Base-by-base conservation (phyloP, 1,140 invertebrate species). In the Argopecten irradians region DNA sequence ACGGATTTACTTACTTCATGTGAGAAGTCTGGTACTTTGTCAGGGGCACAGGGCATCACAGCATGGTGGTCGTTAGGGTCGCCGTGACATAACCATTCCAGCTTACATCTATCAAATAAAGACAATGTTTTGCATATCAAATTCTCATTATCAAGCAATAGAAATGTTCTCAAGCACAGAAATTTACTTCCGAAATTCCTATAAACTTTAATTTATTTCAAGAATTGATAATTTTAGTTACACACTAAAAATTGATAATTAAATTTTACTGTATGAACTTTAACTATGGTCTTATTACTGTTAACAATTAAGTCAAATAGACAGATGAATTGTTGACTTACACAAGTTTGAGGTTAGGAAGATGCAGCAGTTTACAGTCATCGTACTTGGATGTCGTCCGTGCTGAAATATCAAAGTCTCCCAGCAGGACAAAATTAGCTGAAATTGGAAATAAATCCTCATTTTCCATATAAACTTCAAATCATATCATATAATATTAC, bases 351-450 rank as follows among this genome's bases (percentile, higher is more conserved):
- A 99, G 96, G 93, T 94, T 94, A 7, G 99, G 99, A 87, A 99
- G 96, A 93, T 99, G 98, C 7, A 99, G 94, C 82, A 99, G 96
- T 86, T 97, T 97, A 94, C 98, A 98, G 95, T 99, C 99, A 96
- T 99, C 99, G 96, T 99, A 99, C 95, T 99, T 99, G 84, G 98
- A 99, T 0, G 99, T 99, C 0, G 99, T 99, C 88, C 98, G 96
- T 2, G 99, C 98, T 93, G 97, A 99, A 84, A 99, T 96, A 92
- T 97, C 96, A 35, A 99, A 96, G 94, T 98, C 97, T 16, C 98
- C 98, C 93, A 98, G 97, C 93, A 98, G 97, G 71, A 98, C 96
- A 89, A 98, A 97, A 96, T 98, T 97, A 22, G 97, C 97, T 98
- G 93, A 35, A 92, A 94, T 91, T 86, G 9, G n/a, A n/a, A n/a